Evolutionary conservation across 2,888 invertebrate genomes (phyloP), one percentile per base, ranked within the genome.

Genomic region (Cheilosia scutellata): DNA sequence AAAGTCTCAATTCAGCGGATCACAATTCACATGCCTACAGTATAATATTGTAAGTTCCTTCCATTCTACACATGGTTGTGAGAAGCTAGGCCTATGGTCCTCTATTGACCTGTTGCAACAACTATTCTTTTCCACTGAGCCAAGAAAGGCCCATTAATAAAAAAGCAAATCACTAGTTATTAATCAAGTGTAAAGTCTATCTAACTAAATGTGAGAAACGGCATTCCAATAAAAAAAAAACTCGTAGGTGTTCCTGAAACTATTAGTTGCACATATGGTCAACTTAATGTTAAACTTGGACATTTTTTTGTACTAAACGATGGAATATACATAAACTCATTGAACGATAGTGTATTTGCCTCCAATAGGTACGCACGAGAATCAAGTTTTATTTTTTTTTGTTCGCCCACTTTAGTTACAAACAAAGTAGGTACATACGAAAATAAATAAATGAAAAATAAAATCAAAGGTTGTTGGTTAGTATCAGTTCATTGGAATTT

Each of bases 391-490:
- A n/a, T n/a, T 51, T 37, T 78, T 76, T 57, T 40, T 20, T 60
- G 53, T 27, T 37, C 70, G 62, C 77, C 77, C 68, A 77, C 77
- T 62, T 77, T 51, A 66, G 66, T 68, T 76, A 82, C 80, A 75
- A 47, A 44, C 55, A 76, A 77, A 72, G 51, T 77, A 68, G 33
- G 42, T 71, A 58, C 3, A 58, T 65, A 72, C 9, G 42, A 42
- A 33, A 47, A 57, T 33, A 63, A 62, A 37, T 13, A 44, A 37
- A 37, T 16, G 16, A 42, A 63, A 40, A 53, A 76, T 13, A 37
- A 71, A 53, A 31, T 37, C 47, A 51, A 51, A 72, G 55, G 55
- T 57, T 40, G 42, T 55, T 40, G 47, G 11, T 51, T 25, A 13
- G 40, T 65, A 44, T 47, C 37, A 72, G 40, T 62, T 42, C 40